These are phyloP conservation scores for Argyra leucocephala DNA, from an alignment of 2,888 invertebrate species.

Conservation along the genomic window DNA sequence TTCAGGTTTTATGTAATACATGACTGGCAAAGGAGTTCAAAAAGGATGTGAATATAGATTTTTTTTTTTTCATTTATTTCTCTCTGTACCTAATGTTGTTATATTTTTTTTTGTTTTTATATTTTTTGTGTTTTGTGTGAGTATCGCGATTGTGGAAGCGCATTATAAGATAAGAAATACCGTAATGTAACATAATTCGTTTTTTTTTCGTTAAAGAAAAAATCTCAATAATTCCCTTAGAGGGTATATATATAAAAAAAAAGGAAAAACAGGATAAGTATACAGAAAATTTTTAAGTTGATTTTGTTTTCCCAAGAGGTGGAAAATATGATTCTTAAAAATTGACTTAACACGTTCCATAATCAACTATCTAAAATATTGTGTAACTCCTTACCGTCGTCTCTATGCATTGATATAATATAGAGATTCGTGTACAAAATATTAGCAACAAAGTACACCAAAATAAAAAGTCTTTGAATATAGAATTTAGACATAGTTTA, in stretches of 20 bases:
- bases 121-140: not conserved
- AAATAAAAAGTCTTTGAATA: too few species aligned
- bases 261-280: not conserved
- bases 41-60: not conserved
- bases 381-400: too few species aligned
- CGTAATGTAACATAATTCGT: not conserved
- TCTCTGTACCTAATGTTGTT: not conserved
- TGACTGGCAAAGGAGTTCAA: not conserved
- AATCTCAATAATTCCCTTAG: not conserved
- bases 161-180: not conserved
- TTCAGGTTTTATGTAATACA: not conserved
- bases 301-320: not conserved
- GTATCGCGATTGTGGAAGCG: not conserved
- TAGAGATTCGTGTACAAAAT: too few species aligned
- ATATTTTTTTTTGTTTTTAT: not conserved
- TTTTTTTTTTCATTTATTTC: not conserved
- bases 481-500: too few species aligned
- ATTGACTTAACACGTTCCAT: constrained; percentile 6
- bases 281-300: not conserved
- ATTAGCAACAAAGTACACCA: too few species aligned
- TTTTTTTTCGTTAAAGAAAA: not conserved
- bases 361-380: not conserved
- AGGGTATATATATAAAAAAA: not conserved
- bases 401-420: too few species aligned
- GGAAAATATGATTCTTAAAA: not conserved